Evolutionary conservation across 1,140 invertebrate genomes (phyloP).

Genomic region (Drosophila mayri): DNA sequence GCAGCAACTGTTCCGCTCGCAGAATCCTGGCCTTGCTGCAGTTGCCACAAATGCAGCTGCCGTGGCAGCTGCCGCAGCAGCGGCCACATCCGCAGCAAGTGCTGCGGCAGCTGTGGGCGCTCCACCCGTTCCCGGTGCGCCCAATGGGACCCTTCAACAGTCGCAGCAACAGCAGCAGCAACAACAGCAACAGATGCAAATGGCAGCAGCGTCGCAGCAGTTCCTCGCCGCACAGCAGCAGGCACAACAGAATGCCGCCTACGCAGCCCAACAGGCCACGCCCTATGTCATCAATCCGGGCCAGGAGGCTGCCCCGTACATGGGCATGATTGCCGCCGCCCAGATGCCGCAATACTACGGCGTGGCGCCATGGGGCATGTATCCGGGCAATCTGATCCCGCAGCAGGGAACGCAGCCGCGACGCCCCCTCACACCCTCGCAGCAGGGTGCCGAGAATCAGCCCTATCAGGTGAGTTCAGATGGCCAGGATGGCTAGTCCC

Average conservation of each 20-base stretch:
- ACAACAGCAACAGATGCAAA: constrained; percentile 86
- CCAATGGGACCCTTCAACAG: constrained; percentile 85
- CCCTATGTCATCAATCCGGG: constrained; percentile 96
- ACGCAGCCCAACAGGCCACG: constrained; percentile 88
- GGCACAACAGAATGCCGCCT: constrained; percentile 84
- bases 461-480: constrained; percentile 79
- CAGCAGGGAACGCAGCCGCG: constrained; percentile 90
- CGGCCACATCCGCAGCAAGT: constrained; percentile 89
- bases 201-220: constrained; percentile 87
- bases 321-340: constrained; percentile 87
- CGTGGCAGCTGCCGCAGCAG: constrained; percentile 87
- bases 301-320: constrained; percentile 86
- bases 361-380: constrained; percentile 92
- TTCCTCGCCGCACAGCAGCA: constrained; percentile 84
- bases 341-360: constrained; percentile 93
- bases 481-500: background rate
- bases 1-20: constrained; percentile 94
- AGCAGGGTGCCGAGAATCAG: constrained; percentile 88
- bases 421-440: constrained; percentile 90
- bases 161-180: constrained; percentile 85
- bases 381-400: constrained; percentile 91
- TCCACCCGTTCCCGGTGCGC: constrained; percentile 85
- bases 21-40: constrained; percentile 88
- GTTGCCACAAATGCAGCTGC: constrained; percentile 88
- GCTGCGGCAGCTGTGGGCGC: constrained; percentile 88